phyloP scores from a whole-genome alignment of 2,888 invertebrate species.

The Hoplodrina ambigua region DNA sequence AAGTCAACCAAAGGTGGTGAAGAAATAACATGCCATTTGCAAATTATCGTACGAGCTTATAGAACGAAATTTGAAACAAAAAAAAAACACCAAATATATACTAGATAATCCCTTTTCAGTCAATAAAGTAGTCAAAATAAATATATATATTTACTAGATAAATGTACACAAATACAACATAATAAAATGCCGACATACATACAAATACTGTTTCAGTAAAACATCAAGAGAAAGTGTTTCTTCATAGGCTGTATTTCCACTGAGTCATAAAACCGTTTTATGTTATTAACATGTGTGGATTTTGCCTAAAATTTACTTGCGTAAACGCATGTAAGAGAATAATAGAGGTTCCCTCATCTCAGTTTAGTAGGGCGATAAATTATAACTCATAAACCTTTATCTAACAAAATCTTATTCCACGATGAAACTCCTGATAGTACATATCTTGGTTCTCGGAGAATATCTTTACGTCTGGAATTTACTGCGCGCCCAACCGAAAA shows the following conservation, averaged over 20 bases:
- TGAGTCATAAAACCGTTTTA: slow-evolving; percentile 12
- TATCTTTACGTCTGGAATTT: slow-evolving; percentile 45
- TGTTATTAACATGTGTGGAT: slow-evolving; percentile 10
- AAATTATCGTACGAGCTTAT: no score
- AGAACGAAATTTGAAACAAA: no score
- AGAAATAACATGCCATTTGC: no score
- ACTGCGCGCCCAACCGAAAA: slow-evolving; percentile 36
- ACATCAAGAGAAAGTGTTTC: slow-evolving; percentile 6
- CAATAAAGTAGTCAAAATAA: no score
- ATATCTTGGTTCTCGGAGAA: slow-evolving; percentile 16
- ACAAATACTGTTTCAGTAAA: slow-evolving; percentile 7
- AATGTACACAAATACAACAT: no score
- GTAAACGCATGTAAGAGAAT: slow-evolving; percentile 23
- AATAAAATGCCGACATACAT: no score
- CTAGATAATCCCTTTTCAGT: no score
- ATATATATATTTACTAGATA: no score
- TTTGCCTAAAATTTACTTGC: slow-evolving; percentile 11
- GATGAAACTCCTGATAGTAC: slow-evolving; percentile 42
- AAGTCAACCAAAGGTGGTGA: no score
- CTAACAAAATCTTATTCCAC: slow-evolving; percentile 51
- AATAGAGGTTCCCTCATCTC: not conserved
- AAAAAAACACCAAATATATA: no score
- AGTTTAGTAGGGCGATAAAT: slow-evolving; percentile 52
- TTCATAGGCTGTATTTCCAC: slow-evolving; percentile 10
- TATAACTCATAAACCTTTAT: slow-evolving; percentile 58